Conservation (phyloP, 2,888 invertebrate genomes). For the Hypselothyrea guttata region DNA sequence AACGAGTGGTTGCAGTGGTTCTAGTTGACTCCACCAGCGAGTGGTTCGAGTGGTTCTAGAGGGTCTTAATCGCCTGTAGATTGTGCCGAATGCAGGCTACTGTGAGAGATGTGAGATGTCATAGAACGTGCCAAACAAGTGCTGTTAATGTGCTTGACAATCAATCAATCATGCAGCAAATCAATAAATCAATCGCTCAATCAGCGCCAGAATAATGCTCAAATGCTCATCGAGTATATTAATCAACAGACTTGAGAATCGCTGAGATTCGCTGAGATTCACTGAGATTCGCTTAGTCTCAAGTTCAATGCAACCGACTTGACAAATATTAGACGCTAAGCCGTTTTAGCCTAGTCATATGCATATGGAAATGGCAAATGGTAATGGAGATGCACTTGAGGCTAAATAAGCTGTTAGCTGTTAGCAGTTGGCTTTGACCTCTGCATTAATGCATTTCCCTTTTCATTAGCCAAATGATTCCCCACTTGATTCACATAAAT, state of each 20-base stretch:
- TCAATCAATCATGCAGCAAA: conserved; percentile 36
- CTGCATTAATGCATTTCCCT: conserved; percentile 13
- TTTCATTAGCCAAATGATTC: neutral
- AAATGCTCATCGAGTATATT: conserved; percentile 24
- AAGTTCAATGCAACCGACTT: conserved; percentile 46
- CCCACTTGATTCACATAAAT: conserved; percentile 2
- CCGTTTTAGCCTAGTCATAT: conserved; percentile 3
- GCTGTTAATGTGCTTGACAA: conserved; percentile 50
- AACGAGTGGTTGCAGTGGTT: conserved; percentile 4
- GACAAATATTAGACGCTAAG: conserved; percentile 12
- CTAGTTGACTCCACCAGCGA: too few species aligned
- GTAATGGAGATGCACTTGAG: conserved; percentile 46
- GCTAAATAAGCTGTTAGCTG: conserved; percentile 1
- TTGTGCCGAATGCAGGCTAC: conserved; percentile 28
- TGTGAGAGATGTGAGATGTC: conserved; percentile 13
- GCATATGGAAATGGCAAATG: conserved; percentile 31
- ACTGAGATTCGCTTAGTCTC: conserved; percentile 19
- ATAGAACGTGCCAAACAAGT: conserved; percentile 29
- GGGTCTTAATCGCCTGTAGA: conserved; percentile 13
- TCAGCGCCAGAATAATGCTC: conserved; percentile 12
- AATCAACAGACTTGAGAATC: conserved; percentile 23
- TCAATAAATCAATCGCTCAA: conserved; percentile 21
- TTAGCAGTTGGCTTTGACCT: conserved; percentile 14
- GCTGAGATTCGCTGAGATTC: conserved; percentile 4
- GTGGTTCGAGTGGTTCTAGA: neutral